Evolutionary conservation across 1,140 invertebrate species (phyloP), one percentile per base, ranked within the genome.

Genomic region (Drosophila nasuta): DNA sequence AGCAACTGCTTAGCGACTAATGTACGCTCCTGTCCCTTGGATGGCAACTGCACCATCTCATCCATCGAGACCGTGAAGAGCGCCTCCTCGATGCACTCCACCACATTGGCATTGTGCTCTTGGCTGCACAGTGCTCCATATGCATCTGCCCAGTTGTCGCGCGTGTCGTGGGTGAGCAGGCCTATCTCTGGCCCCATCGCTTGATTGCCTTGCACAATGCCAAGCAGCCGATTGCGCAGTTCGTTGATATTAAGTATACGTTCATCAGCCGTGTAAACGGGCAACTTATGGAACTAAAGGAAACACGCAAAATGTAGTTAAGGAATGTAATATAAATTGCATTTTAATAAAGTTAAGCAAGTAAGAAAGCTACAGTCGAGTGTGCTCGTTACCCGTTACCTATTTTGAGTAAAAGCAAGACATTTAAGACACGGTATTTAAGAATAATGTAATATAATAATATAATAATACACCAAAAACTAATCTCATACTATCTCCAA

Each of bases 51-150:
- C 15, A 94, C 91, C 2, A 92, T 80, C 13, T 94, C 93, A 92
- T 98, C 98, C 62, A 99, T 93, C 85, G 97, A 98, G 17, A 98
- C 83, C 45, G 97, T 93, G 88, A 97, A 97, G 38, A 98, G 92
- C 60, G 96, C 95, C n/a, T 93, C 93, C 93, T 98, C 96, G 49
- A 99, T 95, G 60, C 94, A 93, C 20, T 93, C 79, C 1, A 96
- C 74, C 28, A 93, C 93, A 11, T 92, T 77, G 79, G 96, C 96
- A 94, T 95, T 95, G 1, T 25, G 13, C 11, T 64, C 15, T 94
- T 25, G 91, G 82, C 46, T 97, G 93, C 57, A 8, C 0, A 87
- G 17, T 1, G 94, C 81, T 49, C 94, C 91, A 92, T 97, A 96
- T 45, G 95, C 94, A 74, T 95, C 93, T 2, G 95, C 95, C 97